Evolutionary conservation across 2,888 invertebrate species (phyloP), one percentile per base, ranked within the genome.

Genomic region (Stenichneumon culpator): DNA sequence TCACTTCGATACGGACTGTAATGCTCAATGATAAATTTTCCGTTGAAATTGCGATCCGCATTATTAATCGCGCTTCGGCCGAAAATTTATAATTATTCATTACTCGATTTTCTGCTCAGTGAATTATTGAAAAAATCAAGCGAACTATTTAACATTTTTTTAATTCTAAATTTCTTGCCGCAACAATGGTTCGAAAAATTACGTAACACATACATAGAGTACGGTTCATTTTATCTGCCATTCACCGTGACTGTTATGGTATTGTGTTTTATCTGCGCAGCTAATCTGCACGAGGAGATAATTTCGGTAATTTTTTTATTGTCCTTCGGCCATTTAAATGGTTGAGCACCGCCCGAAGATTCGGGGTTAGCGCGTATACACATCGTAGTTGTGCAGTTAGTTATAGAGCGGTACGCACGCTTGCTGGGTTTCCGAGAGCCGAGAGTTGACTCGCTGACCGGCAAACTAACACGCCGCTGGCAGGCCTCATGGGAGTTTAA

Each of bases 321-420:
- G 36, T 3, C 16, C 25, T 60, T 25, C 60, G 25, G 11, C 4
- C 28, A n/a, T 57, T 57, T 57, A 65, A 74, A 74, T n/a, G 36
- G 52, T 77, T 67, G 75, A 67, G 75, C 65, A 77, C 67, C 75
- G 28, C 50, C 39, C 65, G 39, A 19, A 77, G 36, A 67, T 77
- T 67, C 22, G 52, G 36, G 28, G 7, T n/a, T 52, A 77, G 22
- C 63, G 32, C 5, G 32, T 67, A 44, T 11, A 19, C 11, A 7
- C 25, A 52, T 36, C 6, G 67, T 19, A 14, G 50, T 74, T n/a
- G 72, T 14, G 60, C 16, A 32, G 44, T 67, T n/a, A 63, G 57
- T 57, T 57, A 22, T 22, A 57, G 57, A 57, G 57, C 28, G 25
- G 52, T 25, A 25, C 52, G 32, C 22, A 67, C 32, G 65, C 25